Conservation (phyloP, 2,113 vertebrate species). For the Paracanthobrama guichenoti region DNA sequence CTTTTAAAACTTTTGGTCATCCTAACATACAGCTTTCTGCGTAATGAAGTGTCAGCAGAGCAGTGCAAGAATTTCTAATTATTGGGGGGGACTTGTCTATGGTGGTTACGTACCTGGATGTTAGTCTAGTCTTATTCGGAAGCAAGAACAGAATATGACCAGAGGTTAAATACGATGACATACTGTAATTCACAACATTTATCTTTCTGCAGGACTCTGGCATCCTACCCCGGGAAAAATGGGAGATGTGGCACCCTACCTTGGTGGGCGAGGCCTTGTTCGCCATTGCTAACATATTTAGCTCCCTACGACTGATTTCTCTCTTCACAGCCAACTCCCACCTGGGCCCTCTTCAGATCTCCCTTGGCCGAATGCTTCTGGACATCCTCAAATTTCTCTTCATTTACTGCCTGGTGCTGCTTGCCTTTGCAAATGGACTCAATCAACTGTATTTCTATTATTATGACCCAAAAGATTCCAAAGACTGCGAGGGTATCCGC, state of each 20-base stretch:
- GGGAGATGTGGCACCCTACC: conserved; percentile 98
- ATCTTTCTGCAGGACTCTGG: conserved; percentile 82
- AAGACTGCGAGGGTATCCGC: conserved; percentile 94
- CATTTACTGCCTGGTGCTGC: conserved; percentile 98
- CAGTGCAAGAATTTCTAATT: too few relatives aligned
- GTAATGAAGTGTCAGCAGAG: too few relatives aligned
- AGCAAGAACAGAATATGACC: neutral
- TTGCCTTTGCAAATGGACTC: conserved; percentile 97
- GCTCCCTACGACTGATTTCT: conserved; percentile 96
- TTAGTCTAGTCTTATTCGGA: too few relatives aligned
- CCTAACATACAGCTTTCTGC: too few relatives aligned
- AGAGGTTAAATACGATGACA: neutral
- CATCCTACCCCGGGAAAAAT: conserved; percentile 85
- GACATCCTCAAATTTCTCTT: conserved; percentile 99
- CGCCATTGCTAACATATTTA: conserved; percentile 98
- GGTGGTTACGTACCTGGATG: too few relatives aligned
- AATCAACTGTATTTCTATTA: conserved; percentile 99
- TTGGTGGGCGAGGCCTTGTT: conserved; percentile 97
- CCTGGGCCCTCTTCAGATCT: conserved; percentile 97
- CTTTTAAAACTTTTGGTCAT: too few relatives aligned
- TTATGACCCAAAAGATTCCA: conserved; percentile 75
- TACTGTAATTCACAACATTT: neutral
- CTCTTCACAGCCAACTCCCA: conserved; percentile 99
- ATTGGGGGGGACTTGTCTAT: too few relatives aligned
- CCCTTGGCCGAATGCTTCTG: conserved; percentile 95